phyloP scores from a whole-genome alignment of 2,113 vertebrate species.

The Daubentonia madagascariensis region DNA sequence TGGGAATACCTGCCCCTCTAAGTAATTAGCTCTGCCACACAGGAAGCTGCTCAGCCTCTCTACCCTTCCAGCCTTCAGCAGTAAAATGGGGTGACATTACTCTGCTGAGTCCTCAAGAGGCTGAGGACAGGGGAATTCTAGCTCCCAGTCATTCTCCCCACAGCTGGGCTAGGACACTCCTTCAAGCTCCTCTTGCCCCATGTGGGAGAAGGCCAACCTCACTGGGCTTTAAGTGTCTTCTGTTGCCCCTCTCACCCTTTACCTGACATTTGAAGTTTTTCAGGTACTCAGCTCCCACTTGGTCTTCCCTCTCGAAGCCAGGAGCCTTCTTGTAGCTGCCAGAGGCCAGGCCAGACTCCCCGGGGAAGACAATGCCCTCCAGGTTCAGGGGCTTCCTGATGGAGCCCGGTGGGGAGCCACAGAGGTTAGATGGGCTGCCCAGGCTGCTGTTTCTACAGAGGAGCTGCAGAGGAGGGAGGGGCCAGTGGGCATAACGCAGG shows the following conservation, averaged over 20 bases:
- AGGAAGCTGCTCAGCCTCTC: not conserved
- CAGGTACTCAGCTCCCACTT: slow-evolving; percentile 90
- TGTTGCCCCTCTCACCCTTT: slow-evolving; percentile 33
- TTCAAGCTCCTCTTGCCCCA: not conserved
- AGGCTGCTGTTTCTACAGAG: slow-evolving; percentile 88
- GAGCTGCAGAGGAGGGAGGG: slow-evolving; percentile 76
- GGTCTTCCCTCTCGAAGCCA: slow-evolving; percentile 97
- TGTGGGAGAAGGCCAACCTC: not conserved
- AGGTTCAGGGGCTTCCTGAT: slow-evolving; percentile 85
- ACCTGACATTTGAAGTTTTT: slow-evolving; percentile 90
- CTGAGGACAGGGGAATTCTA: not conserved
- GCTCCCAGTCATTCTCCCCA: not conserved
- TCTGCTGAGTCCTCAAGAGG: not conserved
- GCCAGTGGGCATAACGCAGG: not conserved
- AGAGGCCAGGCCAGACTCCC: slow-evolving; percentile 87
- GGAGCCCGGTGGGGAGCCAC: slow-evolving; percentile 86
- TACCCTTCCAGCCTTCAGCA: not conserved
- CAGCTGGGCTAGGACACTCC: not conserved
- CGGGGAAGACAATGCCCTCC: slow-evolving; percentile 86
- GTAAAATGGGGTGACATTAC: not conserved
- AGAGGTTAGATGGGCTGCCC: slow-evolving; percentile 86
- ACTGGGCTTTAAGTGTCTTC: not conserved
- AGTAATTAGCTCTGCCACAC: not conserved
- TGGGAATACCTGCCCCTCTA: not conserved
- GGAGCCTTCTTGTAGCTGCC: slow-evolving; percentile 95